Conservation (phyloP, 2,888 invertebrate genomes). For the Dryococelus australis region DNA sequence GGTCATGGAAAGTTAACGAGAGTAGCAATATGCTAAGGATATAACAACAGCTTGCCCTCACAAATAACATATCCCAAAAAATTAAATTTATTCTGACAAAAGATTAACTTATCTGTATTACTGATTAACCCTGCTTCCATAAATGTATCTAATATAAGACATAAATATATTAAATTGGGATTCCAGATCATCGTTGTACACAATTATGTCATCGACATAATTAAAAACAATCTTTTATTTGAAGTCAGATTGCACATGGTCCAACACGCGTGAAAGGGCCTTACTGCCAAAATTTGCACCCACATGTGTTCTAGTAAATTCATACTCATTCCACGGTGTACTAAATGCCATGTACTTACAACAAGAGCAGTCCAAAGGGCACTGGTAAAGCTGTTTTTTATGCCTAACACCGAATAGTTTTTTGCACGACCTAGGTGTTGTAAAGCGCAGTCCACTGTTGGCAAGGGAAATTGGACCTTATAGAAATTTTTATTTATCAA, state of each 20-base stretch:
- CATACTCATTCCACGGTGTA: too few relatives aligned
- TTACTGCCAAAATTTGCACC: too few relatives aligned
- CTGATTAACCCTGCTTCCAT: not conserved
- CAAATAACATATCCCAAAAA: not conserved
- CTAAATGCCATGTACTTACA: not conserved
- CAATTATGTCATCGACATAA: not conserved
- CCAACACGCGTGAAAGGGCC: too few relatives aligned
- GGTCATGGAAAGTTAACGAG: not conserved
- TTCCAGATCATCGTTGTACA: not conserved
- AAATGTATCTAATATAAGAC: not conserved
- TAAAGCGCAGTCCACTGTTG: not conserved
- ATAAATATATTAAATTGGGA: not conserved
- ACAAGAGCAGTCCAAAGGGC: not conserved
- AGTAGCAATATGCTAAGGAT: not conserved
- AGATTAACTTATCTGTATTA: not conserved
- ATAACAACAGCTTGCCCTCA: not conserved
- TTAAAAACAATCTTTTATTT: not conserved
- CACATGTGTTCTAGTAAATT: too few relatives aligned
- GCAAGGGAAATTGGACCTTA: not conserved
- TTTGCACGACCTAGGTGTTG: not conserved
- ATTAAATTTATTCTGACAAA: not conserved
- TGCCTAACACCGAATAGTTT: not conserved
- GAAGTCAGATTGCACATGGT: not conserved
- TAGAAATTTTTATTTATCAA: not conserved
- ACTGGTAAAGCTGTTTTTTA: too few relatives aligned